Evolutionary conservation across 1,140 invertebrate genomes (phyloP), one percentile per base, ranked within the genome.

Genomic region (Heliconius himera): DNA sequence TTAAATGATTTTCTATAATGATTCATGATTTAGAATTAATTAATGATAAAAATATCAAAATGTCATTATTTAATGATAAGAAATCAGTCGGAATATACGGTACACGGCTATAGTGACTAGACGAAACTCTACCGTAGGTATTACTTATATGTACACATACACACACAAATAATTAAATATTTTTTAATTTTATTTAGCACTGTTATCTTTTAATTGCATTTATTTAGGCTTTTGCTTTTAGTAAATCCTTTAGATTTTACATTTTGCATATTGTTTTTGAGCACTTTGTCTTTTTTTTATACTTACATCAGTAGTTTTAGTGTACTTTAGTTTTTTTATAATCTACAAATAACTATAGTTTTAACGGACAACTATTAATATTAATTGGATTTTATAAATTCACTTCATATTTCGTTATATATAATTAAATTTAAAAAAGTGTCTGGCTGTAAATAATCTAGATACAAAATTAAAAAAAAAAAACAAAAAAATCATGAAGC

Each of bases 151-250:
- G 13, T 66, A 66, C 72, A 74, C 36, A 54, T 22, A 73, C 72
- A 66, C 33, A 51, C 20, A 77, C 80, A 84, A 81, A 79, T 87
- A 71, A 60, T 71, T 80, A 22, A 60, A 74, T 36, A 80, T 70
- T 75, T 70, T 70, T 71, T 56, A 22, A 81, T 81, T 78, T 87
- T 86, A 83, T 78, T 89, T 87, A 81, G 87, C 87, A 88, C 80
- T 78, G 79, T 83, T 81, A 54, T 22, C 29, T 85, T 88, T 83
- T 84, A 73, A 85, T 89, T 87, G 86, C 85, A 82, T 82, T 78
- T 85, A 85, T 82, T 88, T 86, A 82, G 74, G 89, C 89, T 91
- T 90, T 85, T 88, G 87, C 88, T 89, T 87, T 87, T 79, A 78
- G 66, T 38, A 70, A 70, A 51, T 79, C 78, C 78, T 71, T 38